Conservation (phyloP, 2,888 invertebrate genomes). For the Xestia c-nigrum region DNA sequence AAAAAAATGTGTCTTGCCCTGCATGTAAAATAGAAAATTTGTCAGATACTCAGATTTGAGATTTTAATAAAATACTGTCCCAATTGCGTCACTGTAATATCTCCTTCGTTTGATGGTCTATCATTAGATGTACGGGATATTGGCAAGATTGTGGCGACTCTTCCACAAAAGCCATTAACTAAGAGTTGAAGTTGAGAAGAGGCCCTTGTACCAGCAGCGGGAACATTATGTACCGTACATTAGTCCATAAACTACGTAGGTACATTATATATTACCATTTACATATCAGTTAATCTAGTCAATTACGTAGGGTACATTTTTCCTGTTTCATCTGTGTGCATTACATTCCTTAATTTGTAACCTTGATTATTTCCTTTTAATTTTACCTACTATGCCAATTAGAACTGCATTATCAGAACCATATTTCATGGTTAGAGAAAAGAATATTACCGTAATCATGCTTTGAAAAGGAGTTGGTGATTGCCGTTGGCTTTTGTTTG, state of each 20-base stretch:
- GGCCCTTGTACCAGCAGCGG: not conserved
- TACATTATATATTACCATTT: not conserved
- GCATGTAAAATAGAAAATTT: too few relatives aligned
- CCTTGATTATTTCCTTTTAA: not conserved
- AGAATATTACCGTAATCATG: not conserved
- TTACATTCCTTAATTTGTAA: constrained; percentile 23
- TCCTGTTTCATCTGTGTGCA: not conserved
- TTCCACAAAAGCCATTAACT: too few relatives aligned
- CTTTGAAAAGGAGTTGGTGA: not conserved
- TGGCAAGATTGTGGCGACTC: too few relatives aligned
- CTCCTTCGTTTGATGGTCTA: too few relatives aligned
- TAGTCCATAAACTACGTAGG: too few relatives aligned
- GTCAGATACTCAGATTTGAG: too few relatives aligned
- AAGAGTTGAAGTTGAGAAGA: too few relatives aligned
- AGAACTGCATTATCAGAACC: not conserved
- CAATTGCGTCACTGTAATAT: too few relatives aligned
- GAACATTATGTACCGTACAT: not conserved
- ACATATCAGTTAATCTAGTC: not conserved
- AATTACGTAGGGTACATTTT: not conserved
- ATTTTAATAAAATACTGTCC: too few relatives aligned
- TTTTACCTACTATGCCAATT: constrained; percentile 7
- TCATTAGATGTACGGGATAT: too few relatives aligned
- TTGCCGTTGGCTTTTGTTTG: not conserved
- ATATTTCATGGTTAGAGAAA: not conserved
- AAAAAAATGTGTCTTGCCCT: too few relatives aligned